A percentile compares a stretch with the other conserved stretches of the same genome.
Conservation (phyloP, 2,888 invertebrate species). For the Ophion ellenae region DNA sequence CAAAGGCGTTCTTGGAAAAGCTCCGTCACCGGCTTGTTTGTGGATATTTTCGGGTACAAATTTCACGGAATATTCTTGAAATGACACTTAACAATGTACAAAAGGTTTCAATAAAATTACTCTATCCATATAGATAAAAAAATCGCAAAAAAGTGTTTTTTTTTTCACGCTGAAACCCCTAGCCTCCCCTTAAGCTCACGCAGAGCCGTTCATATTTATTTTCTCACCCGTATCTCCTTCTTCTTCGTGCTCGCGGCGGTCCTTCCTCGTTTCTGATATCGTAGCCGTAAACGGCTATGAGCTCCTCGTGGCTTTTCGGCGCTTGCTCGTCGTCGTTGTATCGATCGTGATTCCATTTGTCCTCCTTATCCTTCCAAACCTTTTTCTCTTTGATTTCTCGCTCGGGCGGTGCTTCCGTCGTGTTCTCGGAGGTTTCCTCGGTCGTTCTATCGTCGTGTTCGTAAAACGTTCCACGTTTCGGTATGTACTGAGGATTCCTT, state of each 20-base stretch:
- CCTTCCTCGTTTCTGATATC: conserved; percentile 97
- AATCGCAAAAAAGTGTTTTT: no score
- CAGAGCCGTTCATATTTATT: background rate
- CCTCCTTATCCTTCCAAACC: conserved; percentile 87
- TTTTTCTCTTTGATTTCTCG: conserved; percentile 82
- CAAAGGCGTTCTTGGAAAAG: no score
- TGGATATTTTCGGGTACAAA: no score
- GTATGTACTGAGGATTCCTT: conserved; percentile 98
- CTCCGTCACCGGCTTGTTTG: no score
- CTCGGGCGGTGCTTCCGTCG: conserved; percentile 75
- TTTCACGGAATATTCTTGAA: no score
- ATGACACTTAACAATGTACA: no score
- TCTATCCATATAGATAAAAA: no score
- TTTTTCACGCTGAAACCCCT: no score
- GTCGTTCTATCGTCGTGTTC: conserved; percentile 97
- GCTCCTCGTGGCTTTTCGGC: conserved; percentile 93
- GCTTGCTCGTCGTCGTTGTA: conserved; percentile 92
- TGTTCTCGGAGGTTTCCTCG: conserved; percentile 84
- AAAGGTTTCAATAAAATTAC: no score
- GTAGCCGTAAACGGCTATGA: conserved; percentile 95
- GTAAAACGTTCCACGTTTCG: conserved; percentile 97
- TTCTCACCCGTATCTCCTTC: conserved; percentile 92
- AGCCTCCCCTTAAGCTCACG: no score
- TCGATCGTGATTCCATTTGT: conserved; percentile 95
- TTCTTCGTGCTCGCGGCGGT: conserved; percentile 93